Base-by-base conservation (phyloP, 2,797 vertebrate genomes). In the Pyrrhura leucotis region DNA sequence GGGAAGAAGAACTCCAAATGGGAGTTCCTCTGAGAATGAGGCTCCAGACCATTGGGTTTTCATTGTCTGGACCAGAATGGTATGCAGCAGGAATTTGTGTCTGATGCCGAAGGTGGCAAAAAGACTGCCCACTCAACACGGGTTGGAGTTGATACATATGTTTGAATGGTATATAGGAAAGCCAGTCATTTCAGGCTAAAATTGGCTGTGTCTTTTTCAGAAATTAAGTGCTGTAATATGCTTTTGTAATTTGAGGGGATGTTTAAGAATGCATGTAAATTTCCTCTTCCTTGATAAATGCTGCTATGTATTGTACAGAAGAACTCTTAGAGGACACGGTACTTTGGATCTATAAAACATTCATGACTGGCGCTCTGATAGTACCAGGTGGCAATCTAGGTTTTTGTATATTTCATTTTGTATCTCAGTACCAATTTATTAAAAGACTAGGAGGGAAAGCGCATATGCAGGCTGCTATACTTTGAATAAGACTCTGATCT, bases 281-380 rank as follows among this genome's bases (percentile, higher is more conserved):
- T 82, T 94, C 26, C 33, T 26, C 4, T 82, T 26, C 67, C 50
- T 54, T 80, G 28, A 42, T 48, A 31, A 22, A 33, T 58, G 54
- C 51, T 68, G 72, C 37, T 62, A 17, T 35, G 7, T 28, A 50
- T 40, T 81, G n/a, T 73, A 44, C 48, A 88, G 62, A 87, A 79
- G 37, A 77, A n/a, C 37, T 96, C 86, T 92, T 82, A 89, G 69
- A 95, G 85, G 72, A 88, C 67, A 62, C 51, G 45, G 73, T 78
- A 39, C 78, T 92, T 89, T 39, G 14, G 75, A 45, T 65, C 42
- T 85, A 14, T 62, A 45, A 53, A 82, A 47, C 7, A 6, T 35
- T 76, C 15, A 15, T 40, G 53, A 51, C 28, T 73, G 39, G 18
- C 25, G 39, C 29, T 84, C 40, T 76, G 63, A 67, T 25, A 53